Evolutionary conservation across 2,113 vertebrate species (phyloP).

Genomic region (Rhagologus leucostigma): DNA sequence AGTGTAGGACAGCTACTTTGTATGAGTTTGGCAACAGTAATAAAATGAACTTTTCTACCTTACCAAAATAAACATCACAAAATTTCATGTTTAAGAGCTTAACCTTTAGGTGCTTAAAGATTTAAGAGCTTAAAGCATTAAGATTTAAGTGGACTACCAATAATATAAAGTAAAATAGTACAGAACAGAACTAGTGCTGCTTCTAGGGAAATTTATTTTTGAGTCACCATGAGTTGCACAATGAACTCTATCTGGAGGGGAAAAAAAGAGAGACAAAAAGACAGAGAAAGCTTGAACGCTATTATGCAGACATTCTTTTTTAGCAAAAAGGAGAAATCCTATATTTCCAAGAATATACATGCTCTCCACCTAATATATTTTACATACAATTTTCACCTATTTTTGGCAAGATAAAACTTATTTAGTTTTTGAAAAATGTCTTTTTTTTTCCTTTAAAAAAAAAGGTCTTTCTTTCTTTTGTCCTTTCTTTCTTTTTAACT

Average conservation of each 20-base stretch:
- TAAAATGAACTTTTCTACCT: background rate
- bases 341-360: background rate
- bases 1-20: background rate
- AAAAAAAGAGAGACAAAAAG: background rate
- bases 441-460: background rate
- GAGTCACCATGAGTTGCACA: background rate
- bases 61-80: background rate
- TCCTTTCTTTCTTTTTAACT: background rate
- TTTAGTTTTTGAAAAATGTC: background rate
- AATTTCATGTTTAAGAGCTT: background rate
- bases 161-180: background rate
- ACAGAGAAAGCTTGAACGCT: background rate
- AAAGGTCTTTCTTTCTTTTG: rapidly evolving
- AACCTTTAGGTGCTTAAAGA: background rate
- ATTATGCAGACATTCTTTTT: background rate
- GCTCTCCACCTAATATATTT: background rate
- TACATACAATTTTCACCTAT: background rate
- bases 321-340: background rate
- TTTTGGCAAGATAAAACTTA: background rate
- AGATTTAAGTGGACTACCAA: background rate
- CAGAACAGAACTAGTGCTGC: background rate
- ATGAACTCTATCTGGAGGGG: background rate
- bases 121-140: background rate
- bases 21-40: background rate
- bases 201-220: background rate